These are phyloP conservation scores for Cotesia chilonis DNA, from an alignment of 1,140 invertebrate genomes.

Conservation along the genomic window DNA sequence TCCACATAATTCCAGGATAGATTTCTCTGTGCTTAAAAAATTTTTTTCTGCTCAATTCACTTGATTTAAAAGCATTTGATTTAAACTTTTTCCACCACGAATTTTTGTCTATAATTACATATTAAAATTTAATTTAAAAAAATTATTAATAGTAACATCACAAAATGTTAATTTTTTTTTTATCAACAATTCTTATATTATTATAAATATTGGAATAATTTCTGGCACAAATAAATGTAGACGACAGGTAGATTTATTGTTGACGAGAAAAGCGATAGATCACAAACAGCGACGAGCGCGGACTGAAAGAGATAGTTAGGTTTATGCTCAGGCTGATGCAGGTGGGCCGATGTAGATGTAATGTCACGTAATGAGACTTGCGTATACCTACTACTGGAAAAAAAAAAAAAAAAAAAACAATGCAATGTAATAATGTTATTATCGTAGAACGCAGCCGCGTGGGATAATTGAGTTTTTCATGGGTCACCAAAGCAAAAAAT, in stretches of 20 bases:
- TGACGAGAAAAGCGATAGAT: constrained; percentile 37
- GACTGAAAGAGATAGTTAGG: constrained; percentile 56
- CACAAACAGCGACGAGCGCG: constrained; percentile 46
- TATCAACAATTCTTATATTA: too few species aligned
- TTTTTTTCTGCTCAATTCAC: neutral
- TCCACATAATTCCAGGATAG: constrained; percentile 55
- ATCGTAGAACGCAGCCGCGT: constrained; percentile 54
- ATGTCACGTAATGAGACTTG: constrained; percentile 57
- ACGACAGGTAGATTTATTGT: neutral
- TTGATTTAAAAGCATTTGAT: neutral
- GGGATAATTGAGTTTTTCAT: constrained; percentile 49
- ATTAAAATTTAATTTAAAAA: too few species aligned
- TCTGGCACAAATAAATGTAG: too few species aligned
- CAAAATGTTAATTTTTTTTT: too few species aligned
- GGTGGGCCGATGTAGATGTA: constrained; percentile 39
- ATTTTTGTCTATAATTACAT: too few species aligned
- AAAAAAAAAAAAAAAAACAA: too few species aligned
- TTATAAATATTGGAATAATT: too few species aligned
- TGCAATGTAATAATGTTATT: constrained; percentile 59
- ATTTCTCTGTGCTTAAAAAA: constrained; percentile 8
- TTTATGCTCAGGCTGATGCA: constrained; percentile 47
- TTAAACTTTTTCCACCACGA: too few species aligned
- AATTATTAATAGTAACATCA: too few species aligned
- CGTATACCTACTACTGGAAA: constrained; percentile 37
- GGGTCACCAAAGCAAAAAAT: constrained; percentile 41